A percentile compares a stretch with the other conserved stretches of the same genome.
These are phyloP conservation scores for Eupithecia tripunctaria DNA, from an alignment of 2,888 invertebrate species.

Conservation along the genomic window DNA sequence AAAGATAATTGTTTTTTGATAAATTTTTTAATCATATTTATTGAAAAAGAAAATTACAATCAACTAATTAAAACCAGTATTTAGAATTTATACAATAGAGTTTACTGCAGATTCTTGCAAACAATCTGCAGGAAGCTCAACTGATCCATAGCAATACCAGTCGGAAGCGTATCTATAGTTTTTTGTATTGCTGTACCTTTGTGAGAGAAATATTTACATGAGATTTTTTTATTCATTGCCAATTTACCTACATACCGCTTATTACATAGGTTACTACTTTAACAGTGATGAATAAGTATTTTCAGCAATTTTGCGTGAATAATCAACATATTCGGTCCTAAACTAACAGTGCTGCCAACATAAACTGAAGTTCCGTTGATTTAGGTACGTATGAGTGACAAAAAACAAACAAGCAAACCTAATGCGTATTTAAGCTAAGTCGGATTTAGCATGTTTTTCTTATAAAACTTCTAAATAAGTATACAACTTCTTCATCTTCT, in stretches of 20 bases:
- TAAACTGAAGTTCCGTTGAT: slow-evolving; percentile 24
- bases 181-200: too few relatives aligned
- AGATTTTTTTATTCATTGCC: background rate
- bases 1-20: background rate
- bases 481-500: background rate
- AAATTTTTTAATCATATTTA: too few relatives aligned
- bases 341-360: slow-evolving; percentile 41
- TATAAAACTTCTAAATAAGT: background rate
- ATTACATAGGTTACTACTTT: background rate
- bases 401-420: slow-evolving; percentile 24
- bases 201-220: too few relatives aligned
- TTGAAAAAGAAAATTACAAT: too few relatives aligned
- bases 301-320: background rate
- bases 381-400: slow-evolving; percentile 27
- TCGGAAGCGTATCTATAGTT: too few relatives aligned
- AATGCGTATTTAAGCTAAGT: background rate
- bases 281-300: background rate
- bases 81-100: too few relatives aligned
- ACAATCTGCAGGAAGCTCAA: too few relatives aligned
- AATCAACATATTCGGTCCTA: slow-evolving; percentile 26
- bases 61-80: too few relatives aligned
- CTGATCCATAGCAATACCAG: too few relatives aligned
- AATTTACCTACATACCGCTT: background rate
- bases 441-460: background rate
- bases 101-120: too few relatives aligned